Percentiles rank a stretch among this genome's conserved stretches.
Conservation (phyloP, 2,113 vertebrate genomes). For the Microcebus tavaratra region DNA sequence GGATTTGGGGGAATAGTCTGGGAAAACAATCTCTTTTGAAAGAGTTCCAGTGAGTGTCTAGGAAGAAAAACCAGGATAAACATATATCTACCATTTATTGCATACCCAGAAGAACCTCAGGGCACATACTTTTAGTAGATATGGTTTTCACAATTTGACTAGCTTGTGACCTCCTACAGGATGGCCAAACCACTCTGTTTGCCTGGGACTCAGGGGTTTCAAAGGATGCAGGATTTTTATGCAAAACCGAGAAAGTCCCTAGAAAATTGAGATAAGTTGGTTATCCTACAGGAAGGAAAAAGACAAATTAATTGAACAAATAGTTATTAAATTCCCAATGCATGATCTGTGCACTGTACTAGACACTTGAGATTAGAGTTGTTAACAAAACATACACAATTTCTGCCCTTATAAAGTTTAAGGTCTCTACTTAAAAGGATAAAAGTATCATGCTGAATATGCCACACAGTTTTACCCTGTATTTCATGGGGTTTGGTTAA, state of each 20-base stretch:
- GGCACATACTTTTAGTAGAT: not conserved
- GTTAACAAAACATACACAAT: not conserved
- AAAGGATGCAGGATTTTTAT: not conserved
- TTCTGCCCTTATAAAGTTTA: not conserved
- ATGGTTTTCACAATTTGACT: not conserved
- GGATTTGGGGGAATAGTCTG: slow-evolving; percentile 4
- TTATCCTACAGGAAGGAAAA: not conserved
- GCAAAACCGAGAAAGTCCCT: not conserved
- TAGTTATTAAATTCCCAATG: not conserved
- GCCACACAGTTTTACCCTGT: not conserved
- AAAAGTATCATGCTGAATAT: not conserved
- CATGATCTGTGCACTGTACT: not conserved
- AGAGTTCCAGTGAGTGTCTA: slow-evolving; percentile 9
- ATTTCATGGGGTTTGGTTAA: not conserved
- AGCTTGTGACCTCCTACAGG: not conserved
- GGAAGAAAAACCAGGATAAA: not conserved
- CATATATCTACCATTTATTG: not conserved
- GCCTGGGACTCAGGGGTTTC: not conserved
- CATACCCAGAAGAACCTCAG: not conserved
- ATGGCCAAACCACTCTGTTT: not conserved
- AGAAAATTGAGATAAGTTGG: not conserved
- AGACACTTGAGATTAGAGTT: not conserved
- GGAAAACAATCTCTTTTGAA: slow-evolving; percentile 51
- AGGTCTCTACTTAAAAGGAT: not conserved
- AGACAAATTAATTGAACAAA: not conserved